phyloP scores from a whole-genome alignment of 2,888 invertebrate species.

The Dyspetes luteomarginatus region DNA sequence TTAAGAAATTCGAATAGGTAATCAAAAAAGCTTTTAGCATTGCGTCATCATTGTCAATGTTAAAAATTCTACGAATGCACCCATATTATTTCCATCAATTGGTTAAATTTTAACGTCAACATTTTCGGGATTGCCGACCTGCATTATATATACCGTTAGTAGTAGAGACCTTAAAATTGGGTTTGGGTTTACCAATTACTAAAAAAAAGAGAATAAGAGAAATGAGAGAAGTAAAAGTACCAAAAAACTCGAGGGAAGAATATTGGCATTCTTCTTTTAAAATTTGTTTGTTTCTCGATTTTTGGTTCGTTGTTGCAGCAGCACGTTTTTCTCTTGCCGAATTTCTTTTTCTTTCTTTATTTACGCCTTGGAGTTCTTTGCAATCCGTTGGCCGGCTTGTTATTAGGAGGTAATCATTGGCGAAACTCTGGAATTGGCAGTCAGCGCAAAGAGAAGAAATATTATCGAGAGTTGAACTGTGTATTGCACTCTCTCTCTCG shows the following conservation, averaged over 20 bases:
- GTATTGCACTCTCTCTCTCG: not conserved
- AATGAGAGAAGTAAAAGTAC: not conserved
- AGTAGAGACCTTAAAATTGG: slow-evolving; percentile 30
- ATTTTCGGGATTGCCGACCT: not conserved
- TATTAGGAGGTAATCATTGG: slow-evolving; percentile 58
- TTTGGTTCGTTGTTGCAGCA: slow-evolving; percentile 22
- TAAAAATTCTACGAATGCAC: no score
- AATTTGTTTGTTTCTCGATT: slow-evolving; percentile 12
- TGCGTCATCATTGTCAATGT: no score
- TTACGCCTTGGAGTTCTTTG: slow-evolving; percentile 44
- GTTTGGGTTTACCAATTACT: not conserved
- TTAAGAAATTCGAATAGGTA: no score
- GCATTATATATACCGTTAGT: slow-evolving; percentile 16
- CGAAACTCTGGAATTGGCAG: slow-evolving; percentile 29
- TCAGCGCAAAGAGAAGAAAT: slow-evolving; percentile 39
- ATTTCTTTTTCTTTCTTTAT: slow-evolving; percentile 14
- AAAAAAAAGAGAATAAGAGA: slow-evolving; percentile 6
- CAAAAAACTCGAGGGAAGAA: slow-evolving; percentile 29
- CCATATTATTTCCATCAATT: no score
- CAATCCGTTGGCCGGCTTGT: slow-evolving; percentile 45
- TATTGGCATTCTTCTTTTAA: slow-evolving; percentile 22
- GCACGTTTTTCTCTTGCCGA: slow-evolving; percentile 1
- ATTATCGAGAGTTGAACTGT: slow-evolving; percentile 24
- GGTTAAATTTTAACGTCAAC: no score
- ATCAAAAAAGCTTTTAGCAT: no score